Evolutionary conservation across 53 echinoderm and acorn worm genomes (phyloP).

Genomic region (Pentamera pediparva): DNA sequence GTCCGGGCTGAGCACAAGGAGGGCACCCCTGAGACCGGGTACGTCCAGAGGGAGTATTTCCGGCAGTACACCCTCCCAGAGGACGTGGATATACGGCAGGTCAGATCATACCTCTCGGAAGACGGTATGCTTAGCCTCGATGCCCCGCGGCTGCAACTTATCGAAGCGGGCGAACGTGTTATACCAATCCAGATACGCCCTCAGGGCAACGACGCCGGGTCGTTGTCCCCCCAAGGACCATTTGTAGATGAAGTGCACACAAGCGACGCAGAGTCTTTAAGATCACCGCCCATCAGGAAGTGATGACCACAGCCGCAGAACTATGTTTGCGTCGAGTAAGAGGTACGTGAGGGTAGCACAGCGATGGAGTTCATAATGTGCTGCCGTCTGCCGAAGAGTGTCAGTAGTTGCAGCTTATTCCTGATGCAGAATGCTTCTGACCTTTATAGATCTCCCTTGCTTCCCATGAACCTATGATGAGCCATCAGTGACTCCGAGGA

Average conservation of each 20-base stretch:
- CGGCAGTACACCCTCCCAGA: slow-evolving; percentile 95
- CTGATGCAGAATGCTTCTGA: too few relatives aligned
- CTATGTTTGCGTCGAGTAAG: too few relatives aligned
- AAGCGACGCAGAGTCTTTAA: slow-evolving; percentile 73
- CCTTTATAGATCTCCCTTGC: too few relatives aligned
- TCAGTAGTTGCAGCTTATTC: too few relatives aligned
- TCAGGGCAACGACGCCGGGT: slow-evolving; percentile 42
- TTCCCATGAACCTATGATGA: too few relatives aligned
- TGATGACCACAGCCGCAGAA: too few relatives aligned
- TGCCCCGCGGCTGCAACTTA: slow-evolving; percentile 59
- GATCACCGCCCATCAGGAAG: too few relatives aligned
- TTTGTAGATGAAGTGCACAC: slow-evolving; percentile 82
- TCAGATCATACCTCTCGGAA: slow-evolving; percentile 74
- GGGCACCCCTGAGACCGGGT: slow-evolving; percentile 60
- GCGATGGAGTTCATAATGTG: too few relatives aligned
- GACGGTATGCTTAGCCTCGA: slow-evolving; percentile 74
- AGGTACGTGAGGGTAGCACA: too few relatives aligned
- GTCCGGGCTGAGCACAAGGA: slow-evolving; percentile 77
- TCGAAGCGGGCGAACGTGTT: slow-evolving; percentile 55
- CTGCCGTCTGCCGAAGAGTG: too few relatives aligned
- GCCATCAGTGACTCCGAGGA: too few relatives aligned
- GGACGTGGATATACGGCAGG: slow-evolving; percentile 71
- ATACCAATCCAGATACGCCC: slow-evolving; percentile 68
- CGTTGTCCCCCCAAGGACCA: slow-evolving; percentile 43
- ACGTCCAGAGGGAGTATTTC: slow-evolving; percentile 78